Evolutionary conservation across 1,140 invertebrate genomes (phyloP), one percentile per base, ranked within the genome.

Genomic region (Nilaparvata lugens): DNA sequence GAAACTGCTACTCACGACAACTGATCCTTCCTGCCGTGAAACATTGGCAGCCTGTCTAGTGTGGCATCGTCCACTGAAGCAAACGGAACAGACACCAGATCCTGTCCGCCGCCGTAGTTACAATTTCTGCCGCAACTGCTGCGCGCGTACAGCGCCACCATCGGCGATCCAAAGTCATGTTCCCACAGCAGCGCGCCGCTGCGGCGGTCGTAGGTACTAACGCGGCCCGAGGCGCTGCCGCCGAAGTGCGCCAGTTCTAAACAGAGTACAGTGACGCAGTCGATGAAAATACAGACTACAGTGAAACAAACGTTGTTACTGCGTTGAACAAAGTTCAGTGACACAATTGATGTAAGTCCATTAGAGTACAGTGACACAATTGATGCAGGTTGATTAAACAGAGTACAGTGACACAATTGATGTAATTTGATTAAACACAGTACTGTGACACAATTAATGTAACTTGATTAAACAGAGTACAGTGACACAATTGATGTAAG

Each of bases 61-160:
- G 60, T 59, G 13, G 57, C 52, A 66, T 91, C 88, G 64, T 91
- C 86, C 31, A 98, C 84, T 52, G 88, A 91, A 7, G 89, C 92
- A 70, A 96, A 96, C 2, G 94, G 94, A 40, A 97, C 80, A 43
- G 87, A 84, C 35, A 93, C 77, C 28, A 97, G 79, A 2, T 88
- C 89, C 45, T 88, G 83, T 31, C 83, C 80, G 62, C 87, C 85
- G 9, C 4, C 28, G 28, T 28, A 28, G 9, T 28, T 28, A 28
- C 28, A 28, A 28, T 28, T 28, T 28, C 28, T 3, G 28, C 28
- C 28, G 28, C 28, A 28, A 28, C 28, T 28, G 28, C 28, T 28
- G 56, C 95, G 74, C 1, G 87, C 75, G 73, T 97, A 99, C 58
- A 93, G 83, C 0, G 89, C 94, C 52, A 98, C 87, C 2, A 98